Evolutionary conservation across 2,113 vertebrate species (phyloP), one percentile per base, ranked within the genome.

Genomic region (Pangasianodon gigas): DNA sequence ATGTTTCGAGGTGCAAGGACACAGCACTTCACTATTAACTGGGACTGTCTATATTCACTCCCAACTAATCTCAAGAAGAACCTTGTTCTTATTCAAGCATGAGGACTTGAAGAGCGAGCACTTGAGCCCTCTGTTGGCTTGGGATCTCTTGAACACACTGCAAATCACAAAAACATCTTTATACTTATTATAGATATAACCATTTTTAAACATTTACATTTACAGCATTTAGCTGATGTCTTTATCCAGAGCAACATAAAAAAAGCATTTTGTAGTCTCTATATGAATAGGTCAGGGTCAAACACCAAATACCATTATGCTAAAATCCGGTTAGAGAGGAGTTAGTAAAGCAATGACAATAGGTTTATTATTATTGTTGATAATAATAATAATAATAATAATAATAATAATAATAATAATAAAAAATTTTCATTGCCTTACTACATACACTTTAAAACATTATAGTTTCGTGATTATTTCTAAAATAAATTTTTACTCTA

Each of bases 1-100:
- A 83, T 58, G 52, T 84, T n/a, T 84, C 3, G 10, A 83, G 48
- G 11, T 65, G 41, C 88, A 80, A 85, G 83, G 88, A 79, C 84
- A 44, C 44, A n/a, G 46, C 41, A 56, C 46, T 89, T 86, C 19
- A 37, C 26, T 60, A 26, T 67, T 77, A 58, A 85, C 83, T 79
- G 14, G 4, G 41, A 84, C 14, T 21, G 10, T 48, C 51, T 54
- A 26, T 44, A 41, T 87, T 75, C 32, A 74, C n/a, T 86, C 0
- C 65, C n/a, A 52, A 69, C 46, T 75, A 60, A 54, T 83, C n/a
- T 81, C n/a, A 82, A 71, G 80, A 88, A 67, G 60, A 88, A 16
- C 4, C 65, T 29, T 65, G n/a, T 19, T 41, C 74, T 60, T 62
- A 80, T 80, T 65, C 54, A 51, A 51, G 29, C 44, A 51, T 16